Evolutionary conservation across 2,888 invertebrate genomes (phyloP).

Genomic region (Morpho deidamia): DNA sequence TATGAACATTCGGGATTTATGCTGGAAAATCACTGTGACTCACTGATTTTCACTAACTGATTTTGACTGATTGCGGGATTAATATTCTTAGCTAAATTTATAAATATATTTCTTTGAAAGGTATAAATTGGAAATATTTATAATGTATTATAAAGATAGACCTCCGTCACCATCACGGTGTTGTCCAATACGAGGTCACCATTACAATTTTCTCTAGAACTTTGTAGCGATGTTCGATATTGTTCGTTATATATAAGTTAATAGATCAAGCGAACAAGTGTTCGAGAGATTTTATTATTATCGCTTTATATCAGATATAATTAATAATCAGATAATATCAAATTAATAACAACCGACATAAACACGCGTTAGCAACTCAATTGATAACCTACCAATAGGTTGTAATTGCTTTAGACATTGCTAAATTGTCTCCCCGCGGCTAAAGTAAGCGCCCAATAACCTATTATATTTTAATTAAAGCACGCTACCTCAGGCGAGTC

Average conservation of each 20-base stretch:
- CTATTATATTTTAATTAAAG: constrained; percentile 32
- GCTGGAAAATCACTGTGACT: too few species aligned
- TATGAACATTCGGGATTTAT: too few species aligned
- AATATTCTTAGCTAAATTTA: too few species aligned
- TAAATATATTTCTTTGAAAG: too few species aligned
- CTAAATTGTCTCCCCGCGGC: constrained; percentile 29
- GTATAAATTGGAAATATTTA: too few species aligned
- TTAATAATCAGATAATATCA: constrained; percentile 18
- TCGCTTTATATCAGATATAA: constrained; percentile 8
- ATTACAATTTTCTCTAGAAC: too few species aligned
- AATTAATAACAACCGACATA: constrained; percentile 13
- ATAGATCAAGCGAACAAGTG: background rate
- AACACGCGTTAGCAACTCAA: constrained; percentile 9
- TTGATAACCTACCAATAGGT: constrained; percentile 8
- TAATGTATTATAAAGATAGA: too few species aligned
- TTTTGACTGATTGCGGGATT: too few species aligned
- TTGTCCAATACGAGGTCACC: too few species aligned
- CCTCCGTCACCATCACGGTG: too few species aligned
- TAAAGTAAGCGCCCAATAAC: constrained; percentile 29
- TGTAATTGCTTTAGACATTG: constrained; percentile 39
- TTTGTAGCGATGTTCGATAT: too few species aligned
- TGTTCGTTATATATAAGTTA: background rate
- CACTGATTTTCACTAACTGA: too few species aligned
- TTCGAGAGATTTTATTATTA: background rate
- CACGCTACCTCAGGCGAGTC: constrained; percentile 30